Evolutionary conservation across 2,113 vertebrate species (phyloP).

Genomic region (Diphyllodes magnificus): DNA sequence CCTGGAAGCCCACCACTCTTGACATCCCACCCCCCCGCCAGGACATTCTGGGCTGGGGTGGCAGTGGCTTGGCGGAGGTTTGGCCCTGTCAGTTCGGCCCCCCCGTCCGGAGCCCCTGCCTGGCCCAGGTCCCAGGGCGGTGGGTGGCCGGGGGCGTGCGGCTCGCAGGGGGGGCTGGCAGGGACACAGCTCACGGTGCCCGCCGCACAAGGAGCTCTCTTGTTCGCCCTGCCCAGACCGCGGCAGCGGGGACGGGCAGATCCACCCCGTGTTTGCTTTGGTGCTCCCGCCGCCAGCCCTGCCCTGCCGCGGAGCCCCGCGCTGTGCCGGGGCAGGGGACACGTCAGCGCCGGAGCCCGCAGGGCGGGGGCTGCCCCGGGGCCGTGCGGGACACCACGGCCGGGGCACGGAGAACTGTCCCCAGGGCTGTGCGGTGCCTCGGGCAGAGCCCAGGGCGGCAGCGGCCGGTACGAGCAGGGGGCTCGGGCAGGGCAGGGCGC

Average conservation of each 20-base stretch:
- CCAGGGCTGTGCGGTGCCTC: accelerated
- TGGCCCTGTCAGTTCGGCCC: background rate
- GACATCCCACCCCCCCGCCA: too few relatives aligned
- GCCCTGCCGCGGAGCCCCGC: background rate
- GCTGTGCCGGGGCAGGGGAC: background rate
- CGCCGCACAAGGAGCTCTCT: background rate
- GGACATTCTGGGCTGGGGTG: background rate
- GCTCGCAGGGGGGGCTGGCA: background rate
- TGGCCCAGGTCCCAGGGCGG: background rate
- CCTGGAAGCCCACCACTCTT: background rate
- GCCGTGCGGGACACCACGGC: accelerated
- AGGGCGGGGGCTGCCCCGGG: background rate
- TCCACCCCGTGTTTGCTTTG: background rate
- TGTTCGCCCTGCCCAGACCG: background rate
- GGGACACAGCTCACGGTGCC: background rate
- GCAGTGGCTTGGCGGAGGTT: background rate
- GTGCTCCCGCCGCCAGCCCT: background rate
- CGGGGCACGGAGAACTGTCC: background rate
- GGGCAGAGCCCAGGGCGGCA: too few relatives aligned
- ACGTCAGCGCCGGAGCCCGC: background rate
- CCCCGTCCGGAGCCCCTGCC: accelerated
- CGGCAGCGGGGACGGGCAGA: background rate
- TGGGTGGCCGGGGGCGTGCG: background rate
- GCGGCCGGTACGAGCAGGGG: background rate
- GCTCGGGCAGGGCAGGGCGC: background rate